Percentiles rank a stretch among this genome's conserved stretches.
Conservation (phyloP, 2,888 invertebrate species). For the Lucinisca nassula region DNA sequence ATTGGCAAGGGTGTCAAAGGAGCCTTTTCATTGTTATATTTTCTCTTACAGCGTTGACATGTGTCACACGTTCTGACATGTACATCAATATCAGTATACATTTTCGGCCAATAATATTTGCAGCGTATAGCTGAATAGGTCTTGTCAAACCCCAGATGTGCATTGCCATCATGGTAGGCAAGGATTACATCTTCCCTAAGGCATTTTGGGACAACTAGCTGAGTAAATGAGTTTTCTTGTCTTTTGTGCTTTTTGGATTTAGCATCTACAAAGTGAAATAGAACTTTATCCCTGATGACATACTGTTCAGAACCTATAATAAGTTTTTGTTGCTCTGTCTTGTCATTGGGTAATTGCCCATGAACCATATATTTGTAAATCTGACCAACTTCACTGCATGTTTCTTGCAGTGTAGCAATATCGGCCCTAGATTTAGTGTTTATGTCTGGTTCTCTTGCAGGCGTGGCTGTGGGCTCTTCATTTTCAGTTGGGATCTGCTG, state of each 20-base stretch:
- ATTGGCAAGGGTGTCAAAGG: constrained; percentile 47
- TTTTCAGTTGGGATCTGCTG: constrained; percentile 9
- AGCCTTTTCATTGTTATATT: constrained; percentile 20
- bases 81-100: constrained; percentile 51
- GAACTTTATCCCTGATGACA: constrained; percentile 6
- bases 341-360: constrained; percentile 9
- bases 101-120: constrained; percentile 67
- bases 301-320: constrained; percentile 34
- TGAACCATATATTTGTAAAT: constrained; percentile 22
- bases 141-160: constrained; percentile 52
- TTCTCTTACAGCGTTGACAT: constrained; percentile 57
- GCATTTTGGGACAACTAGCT: constrained; percentile 51
- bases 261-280: constrained; percentile 39
- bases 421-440: not conserved
- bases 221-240: not conserved
- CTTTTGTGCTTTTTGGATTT: constrained; percentile 27
- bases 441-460: not conserved
- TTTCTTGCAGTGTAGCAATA: constrained; percentile 25
- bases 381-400: constrained; percentile 33
- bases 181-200: constrained; percentile 49
- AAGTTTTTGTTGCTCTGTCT: not conserved
- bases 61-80: constrained; percentile 48
- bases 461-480: not conserved
- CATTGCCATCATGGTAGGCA: constrained; percentile 57
- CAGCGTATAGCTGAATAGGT: constrained; percentile 47